A percentile compares a stretch with the other conserved stretches of the same genome.
Evolutionary conservation across 2,797 vertebrate species (phyloP).

Genomic region (Pangasius djambal): DNA sequence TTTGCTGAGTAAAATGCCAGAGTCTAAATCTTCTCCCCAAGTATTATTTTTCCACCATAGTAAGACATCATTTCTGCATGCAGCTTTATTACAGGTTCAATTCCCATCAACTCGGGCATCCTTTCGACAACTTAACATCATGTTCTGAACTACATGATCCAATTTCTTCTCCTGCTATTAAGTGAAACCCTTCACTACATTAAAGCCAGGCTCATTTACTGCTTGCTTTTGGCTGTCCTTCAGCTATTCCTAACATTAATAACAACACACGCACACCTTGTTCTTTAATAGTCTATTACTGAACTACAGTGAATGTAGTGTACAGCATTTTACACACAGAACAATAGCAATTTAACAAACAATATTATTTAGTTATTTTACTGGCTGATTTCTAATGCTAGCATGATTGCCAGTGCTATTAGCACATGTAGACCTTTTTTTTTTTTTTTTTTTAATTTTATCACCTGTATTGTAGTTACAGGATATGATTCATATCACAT

Average conservation of each 20-base stretch:
- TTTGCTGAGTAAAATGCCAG: neutral
- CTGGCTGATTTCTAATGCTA: neutral
- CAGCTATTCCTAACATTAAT: constrained; percentile 42
- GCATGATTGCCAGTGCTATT: neutral
- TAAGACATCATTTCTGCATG: neutral
- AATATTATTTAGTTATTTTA: constrained; percentile 43
- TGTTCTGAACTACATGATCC: constrained; percentile 30
- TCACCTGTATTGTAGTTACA: neutral
- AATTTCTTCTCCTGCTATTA: constrained; percentile 34
- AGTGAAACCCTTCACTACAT: constrained; percentile 33
- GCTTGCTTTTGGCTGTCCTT: constrained; percentile 9
- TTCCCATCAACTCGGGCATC: neutral
- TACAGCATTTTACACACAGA: constrained; percentile 29
- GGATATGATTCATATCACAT: neutral
- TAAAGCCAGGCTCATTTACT: constrained; percentile 16
- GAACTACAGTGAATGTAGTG: constrained; percentile 9
- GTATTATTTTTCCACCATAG: neutral
- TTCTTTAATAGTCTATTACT: constrained; percentile 35
- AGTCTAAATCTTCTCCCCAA: neutral
- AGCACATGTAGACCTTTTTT: neutral
- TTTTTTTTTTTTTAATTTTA: neutral
- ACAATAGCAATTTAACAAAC: constrained; percentile 49
- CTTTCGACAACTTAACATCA: constrained; percentile 6
- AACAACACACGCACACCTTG: constrained; percentile 17
- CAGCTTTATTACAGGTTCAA: neutral